Base-by-base conservation (phyloP, 2,797 vertebrate genomes). In the Halcyon leucocephala region DNA sequence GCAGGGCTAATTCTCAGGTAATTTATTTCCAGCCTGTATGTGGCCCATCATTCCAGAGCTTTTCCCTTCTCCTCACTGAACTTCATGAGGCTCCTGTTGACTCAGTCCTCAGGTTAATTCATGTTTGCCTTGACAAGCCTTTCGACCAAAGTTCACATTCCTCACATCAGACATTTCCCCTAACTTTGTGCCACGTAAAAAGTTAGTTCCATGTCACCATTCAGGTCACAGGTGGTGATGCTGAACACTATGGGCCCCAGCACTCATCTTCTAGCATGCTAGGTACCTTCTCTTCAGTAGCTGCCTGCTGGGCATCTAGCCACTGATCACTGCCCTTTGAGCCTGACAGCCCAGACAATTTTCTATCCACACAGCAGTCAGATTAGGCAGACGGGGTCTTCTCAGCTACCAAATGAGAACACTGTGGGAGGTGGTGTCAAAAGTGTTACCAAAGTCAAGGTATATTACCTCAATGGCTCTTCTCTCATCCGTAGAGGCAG, bases 401-500 rank as follows among this genome's bases (percentile, higher is more conserved):
- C 73, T 90, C 83, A 48, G 66, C 48, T 86, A 82, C 71, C 81
- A 90, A 82, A 96, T 89, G 88, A 96, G 89, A 94, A 80, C 93
- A 41, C 96, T 73, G 94, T 76, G 60, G 92, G 96, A 96, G 83
- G 57, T 0, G 1, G 90, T 73, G 81, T 96, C 93, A 93, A 94
- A 96, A 96, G 29, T 67, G 86, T 92, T 60, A 93, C 95, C 83
- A 86, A 93, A 94, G 95, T 95, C 90, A 89, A 96, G 94, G 96
- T 96, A 96, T 96, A 96, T 97, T 96, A 80, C 92, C 60, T 94
- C 70, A 66, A 89, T 0, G 0, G 54, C 51, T 90, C 77, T 90
- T 72, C 91, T 86, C 67, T 92, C 74, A 82, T 92, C 64, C 3
- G 17, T 86, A 97, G 86, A 94, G 74, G 83, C 94, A 70, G 88